Conservation (phyloP, 2,113 vertebrate species). For the Lophura nycthemera region DNA sequence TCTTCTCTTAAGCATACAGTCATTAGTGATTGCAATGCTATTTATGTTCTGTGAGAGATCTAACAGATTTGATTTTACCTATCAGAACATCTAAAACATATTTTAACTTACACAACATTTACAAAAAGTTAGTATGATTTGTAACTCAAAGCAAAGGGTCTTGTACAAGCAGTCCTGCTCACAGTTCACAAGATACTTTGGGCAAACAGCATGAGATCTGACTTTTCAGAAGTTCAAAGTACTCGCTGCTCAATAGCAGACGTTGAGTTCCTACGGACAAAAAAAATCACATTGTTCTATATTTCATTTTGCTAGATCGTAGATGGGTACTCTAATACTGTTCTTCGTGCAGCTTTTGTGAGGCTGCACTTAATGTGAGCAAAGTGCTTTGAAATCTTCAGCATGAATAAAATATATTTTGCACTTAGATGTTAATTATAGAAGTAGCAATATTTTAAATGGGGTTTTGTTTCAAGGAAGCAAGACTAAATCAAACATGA, state of each 20-base stretch:
- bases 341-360: conserved; percentile 5
- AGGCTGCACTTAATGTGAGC: background rate
- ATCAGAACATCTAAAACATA: background rate
- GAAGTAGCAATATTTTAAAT: conserved; percentile 58
- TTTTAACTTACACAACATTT: background rate
- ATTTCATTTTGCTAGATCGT: conserved; percentile 4
- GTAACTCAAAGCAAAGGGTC: background rate
- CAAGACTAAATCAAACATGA: conserved; percentile 60
- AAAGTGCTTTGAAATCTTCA: conserved; percentile 48
- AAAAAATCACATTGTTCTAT: background rate
- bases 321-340: background rate
- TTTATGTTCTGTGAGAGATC: background rate
- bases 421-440: conserved; percentile 52
- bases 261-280: background rate
- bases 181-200: background rate
- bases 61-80: background rate
- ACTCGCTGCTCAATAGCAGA: background rate
- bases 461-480: conserved; percentile 53
- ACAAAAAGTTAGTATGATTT: background rate
- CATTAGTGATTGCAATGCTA: background rate
- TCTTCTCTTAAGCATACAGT: background rate
- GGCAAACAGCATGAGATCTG: background rate
- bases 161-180: background rate
- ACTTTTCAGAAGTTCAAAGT: background rate
- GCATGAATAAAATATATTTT: conserved; percentile 63